Evolutionary conservation across 2,113 vertebrate genomes (phyloP).

Genomic region (Leptodactylus fuscus): DNA sequence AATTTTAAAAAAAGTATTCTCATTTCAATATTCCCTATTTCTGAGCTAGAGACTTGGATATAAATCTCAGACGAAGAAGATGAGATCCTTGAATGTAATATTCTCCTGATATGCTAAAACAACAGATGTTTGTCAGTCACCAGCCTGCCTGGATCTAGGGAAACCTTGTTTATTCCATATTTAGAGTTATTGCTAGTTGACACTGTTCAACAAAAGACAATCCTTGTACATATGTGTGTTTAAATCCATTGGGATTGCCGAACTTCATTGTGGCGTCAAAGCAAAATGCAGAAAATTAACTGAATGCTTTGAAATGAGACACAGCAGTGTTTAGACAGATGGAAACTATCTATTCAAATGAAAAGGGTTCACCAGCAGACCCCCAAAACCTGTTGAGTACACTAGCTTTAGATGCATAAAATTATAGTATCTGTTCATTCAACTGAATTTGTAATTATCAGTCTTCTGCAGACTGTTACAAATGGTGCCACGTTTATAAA

Average conservation of each 20-base stretch:
- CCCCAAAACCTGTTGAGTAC: background rate
- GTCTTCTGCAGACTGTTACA: too few relatives aligned
- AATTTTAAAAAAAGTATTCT: slow-evolving; percentile 10
- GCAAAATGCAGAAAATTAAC: background rate
- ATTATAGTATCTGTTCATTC: background rate
- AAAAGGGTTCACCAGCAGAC: background rate
- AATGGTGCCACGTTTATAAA: too few relatives aligned
- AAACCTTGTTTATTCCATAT: background rate
- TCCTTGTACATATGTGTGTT: background rate
- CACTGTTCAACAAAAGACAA: background rate
- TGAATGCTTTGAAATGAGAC: background rate
- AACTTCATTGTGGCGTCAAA: background rate
- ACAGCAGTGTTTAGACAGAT: background rate
- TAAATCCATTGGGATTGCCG: background rate
- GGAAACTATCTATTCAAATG: background rate
- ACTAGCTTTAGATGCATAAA: background rate
- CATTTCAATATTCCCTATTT: slow-evolving; percentile 7
- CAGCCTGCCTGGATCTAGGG: background rate
- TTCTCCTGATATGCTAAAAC: background rate
- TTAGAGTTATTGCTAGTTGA: background rate
- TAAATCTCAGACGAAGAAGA: background rate
- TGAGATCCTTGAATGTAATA: background rate
- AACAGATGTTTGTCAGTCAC: slow-evolving; percentile 10
- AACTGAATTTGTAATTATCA: background rate
- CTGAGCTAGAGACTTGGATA: background rate